These are phyloP conservation scores for Aselliscus stoliczkanus DNA, from an alignment of 2,797 vertebrate genomes.

Conservation along the genomic window DNA sequence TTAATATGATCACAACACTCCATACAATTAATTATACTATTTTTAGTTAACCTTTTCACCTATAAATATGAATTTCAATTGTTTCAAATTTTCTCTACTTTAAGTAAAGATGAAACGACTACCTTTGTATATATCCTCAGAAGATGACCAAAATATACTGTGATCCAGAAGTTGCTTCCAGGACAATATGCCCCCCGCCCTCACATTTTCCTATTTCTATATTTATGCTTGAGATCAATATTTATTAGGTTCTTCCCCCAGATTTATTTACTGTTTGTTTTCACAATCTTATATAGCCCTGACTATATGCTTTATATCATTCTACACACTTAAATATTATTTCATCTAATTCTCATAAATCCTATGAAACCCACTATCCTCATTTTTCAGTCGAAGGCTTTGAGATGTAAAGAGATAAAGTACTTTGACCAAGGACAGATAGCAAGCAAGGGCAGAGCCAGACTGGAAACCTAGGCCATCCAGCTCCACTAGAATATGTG, in stretches of 20 bases:
- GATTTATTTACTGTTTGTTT: background rate
- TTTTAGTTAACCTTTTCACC: background rate
- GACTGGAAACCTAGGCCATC: background rate
- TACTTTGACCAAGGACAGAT: background rate
- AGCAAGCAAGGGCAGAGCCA: background rate
- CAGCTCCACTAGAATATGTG: background rate
- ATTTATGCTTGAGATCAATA: background rate
- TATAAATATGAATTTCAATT: background rate
- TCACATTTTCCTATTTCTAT: background rate
- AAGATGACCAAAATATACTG: background rate
- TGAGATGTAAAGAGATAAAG: background rate
- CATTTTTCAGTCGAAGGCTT: background rate
- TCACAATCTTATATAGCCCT: background rate
- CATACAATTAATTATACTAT: background rate
- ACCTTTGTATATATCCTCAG: background rate
- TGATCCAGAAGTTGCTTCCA: background rate
- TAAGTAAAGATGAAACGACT: background rate
- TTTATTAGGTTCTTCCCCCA: background rate
- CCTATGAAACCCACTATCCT: background rate
- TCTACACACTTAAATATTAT: background rate
- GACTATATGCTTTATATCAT: background rate
- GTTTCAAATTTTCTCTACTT: background rate
- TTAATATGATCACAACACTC: background rate
- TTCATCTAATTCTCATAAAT: background rate
- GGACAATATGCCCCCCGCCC: background rate